phyloP scores from a whole-genome alignment of 2,797 vertebrate genomes.

The Onychomys torridus region DNA sequence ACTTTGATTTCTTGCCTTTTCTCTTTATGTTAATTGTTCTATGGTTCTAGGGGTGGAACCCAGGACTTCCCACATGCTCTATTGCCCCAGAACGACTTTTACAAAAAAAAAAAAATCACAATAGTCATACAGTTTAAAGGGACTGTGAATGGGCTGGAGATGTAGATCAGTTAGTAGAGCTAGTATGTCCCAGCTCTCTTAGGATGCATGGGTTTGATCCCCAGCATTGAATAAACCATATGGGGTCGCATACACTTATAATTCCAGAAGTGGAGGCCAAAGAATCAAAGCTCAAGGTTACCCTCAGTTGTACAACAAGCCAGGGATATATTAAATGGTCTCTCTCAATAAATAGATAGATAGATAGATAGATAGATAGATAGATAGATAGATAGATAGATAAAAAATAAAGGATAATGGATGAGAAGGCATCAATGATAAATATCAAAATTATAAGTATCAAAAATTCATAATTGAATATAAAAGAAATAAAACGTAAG shows the following conservation, averaged over 20 bases:
- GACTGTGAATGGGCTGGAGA: not conserved
- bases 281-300: not conserved
- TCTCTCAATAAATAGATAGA: not conserved
- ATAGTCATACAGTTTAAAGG: constrained; percentile 44
- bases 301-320: not conserved
- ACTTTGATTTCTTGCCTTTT: not conserved
- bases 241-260: not conserved
- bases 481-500: not conserved
- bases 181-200: no score
- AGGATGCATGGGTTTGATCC: not conserved
- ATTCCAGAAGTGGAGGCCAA: not conserved
- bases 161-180: not conserved
- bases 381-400: no score
- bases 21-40: not conserved
- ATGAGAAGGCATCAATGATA: not conserved
- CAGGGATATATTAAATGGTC: not conserved
- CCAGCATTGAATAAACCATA: not conserved
- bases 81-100: not conserved
- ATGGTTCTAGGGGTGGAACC: not conserved
- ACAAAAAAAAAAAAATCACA: not conserved
- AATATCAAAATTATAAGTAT: not conserved
- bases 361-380: no score
- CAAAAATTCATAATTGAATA: not conserved
- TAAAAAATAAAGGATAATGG: not conserved
- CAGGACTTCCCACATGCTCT: not conserved